Conservation (phyloP, 2,113 vertebrate species). For the Apeltes quadracus region DNA sequence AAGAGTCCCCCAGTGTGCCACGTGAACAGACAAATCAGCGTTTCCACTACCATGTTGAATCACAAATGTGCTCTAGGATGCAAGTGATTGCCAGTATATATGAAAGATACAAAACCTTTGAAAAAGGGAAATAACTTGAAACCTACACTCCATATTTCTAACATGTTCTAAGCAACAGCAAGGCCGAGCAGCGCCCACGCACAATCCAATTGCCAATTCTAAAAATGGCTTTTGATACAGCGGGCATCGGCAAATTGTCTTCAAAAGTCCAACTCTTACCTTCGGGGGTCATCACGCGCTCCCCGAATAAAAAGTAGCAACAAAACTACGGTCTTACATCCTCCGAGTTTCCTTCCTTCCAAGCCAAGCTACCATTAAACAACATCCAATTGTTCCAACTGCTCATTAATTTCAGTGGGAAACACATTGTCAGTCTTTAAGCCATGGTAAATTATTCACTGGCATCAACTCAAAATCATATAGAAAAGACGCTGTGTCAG, state of each 20-base stretch:
- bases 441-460: constrained; percentile 46
- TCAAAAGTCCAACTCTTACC: background rate
- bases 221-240: background rate
- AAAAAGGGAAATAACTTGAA: background rate
- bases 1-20: background rate
- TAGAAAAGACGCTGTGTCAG: constrained; percentile 38
- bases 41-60: background rate
- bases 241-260: background rate
- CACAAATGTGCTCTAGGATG: background rate
- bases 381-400: constrained; percentile 45
- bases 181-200: background rate
- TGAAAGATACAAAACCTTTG: background rate
- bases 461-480: constrained; percentile 47
- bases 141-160: background rate
- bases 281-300: constrained; percentile 1
- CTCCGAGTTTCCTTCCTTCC: too few relatives aligned
- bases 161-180: background rate
- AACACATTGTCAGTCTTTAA: constrained; percentile 47
- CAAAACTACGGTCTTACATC: background rate
- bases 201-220: background rate
- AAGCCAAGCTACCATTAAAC: constrained; percentile 39
- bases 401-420: constrained; percentile 54
- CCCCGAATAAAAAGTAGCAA: background rate
- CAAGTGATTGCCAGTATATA: background rate
- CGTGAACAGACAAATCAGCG: background rate